Evolutionary conservation across 2,797 vertebrate species (phyloP), one percentile per base, ranked within the genome.

Genomic region (Denticeps clupeoides): DNA sequence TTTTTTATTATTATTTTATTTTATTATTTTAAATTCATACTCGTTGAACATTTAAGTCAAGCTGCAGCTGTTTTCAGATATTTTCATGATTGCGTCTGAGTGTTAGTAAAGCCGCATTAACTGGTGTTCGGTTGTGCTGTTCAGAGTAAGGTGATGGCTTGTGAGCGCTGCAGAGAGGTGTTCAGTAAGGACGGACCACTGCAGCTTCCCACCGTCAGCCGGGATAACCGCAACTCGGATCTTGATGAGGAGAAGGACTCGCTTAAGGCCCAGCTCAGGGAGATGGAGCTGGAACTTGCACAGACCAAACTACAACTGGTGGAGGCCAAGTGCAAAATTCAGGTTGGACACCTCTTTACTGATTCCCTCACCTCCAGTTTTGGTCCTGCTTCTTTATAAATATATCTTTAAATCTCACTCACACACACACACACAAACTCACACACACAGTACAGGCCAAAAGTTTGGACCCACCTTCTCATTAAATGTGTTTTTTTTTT

Each of bases 261-360:
- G 0, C 84, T 98, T 25, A 89, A 88, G 74, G 89, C 89, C 57
- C 95, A 99, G 67, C 86, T 99, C 54, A 72, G 95, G 51, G 90
- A 94, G 55, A 82, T 97, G 85, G 95, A 99, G 70, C 81, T 97
- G 72, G 95, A 99, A 55, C 74, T 99, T 70, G 95, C 93, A 12
- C 95, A 99, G 71, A 99, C 95, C 65, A 99, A 99, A 62, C 86
- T 99, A 59, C 95, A 97, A 73, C 86, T 99, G 58, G 95, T 99
- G 73, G 95, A 99, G 76, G 95, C 95, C 65, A 96, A 96, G 78
- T 99, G 93, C 58, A 92, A 91, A 78, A 98, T 99, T 62, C 95
- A 99, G 93, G 95, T 97, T 62, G 6, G 63, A 2, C 4, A 3
- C 24, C 47, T n/a, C n/a, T n/a, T n/a, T n/a, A n/a, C n/a, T n/a